phyloP scores from a whole-genome alignment of 2,888 invertebrate species.

The Drosophila paranaensis region DNA sequence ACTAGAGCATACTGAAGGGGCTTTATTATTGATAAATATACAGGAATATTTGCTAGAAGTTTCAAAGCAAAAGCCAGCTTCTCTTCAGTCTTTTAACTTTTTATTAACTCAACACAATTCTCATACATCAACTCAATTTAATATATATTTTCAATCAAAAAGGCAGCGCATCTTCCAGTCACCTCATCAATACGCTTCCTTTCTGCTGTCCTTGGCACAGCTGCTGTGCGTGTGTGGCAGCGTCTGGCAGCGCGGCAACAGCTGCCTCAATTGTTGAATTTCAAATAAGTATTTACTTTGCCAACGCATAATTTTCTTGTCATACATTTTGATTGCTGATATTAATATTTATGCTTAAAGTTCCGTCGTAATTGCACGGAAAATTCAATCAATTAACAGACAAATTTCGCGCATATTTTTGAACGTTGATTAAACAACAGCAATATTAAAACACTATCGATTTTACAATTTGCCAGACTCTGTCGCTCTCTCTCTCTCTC shows the following conservation, averaged over 20 bases:
- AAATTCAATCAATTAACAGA: slow-evolving; percentile 70
- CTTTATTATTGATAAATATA: not conserved
- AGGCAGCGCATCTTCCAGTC: slow-evolving; percentile 18
- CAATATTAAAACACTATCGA: slow-evolving; percentile 60
- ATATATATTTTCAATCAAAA: no score
- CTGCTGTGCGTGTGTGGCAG: slow-evolving; percentile 13
- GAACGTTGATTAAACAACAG: slow-evolving; percentile 46
- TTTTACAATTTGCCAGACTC: slow-evolving; percentile 54
- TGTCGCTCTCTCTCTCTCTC: not conserved
- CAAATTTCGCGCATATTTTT: slow-evolving; percentile 43
- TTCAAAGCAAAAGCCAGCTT: not conserved
- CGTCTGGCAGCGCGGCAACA: slow-evolving; percentile 14
- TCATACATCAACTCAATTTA: no score
- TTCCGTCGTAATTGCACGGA: slow-evolving; percentile 45
- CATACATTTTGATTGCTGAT: slow-evolving; percentile 72
- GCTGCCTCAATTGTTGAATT: slow-evolving; percentile 45
- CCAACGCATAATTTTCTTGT: slow-evolving; percentile 69
- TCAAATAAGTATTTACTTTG: slow-evolving; percentile 57
- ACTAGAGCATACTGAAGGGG: not conserved
- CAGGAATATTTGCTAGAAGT: not conserved
- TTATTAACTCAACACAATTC: no score
- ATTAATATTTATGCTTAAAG: slow-evolving; percentile 70
- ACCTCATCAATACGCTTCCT: no score
- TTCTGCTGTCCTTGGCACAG: slow-evolving; percentile 27
- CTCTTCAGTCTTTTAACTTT: not conserved